Conservation (phyloP, 2,113 vertebrate species). For the Heterotilapia buettikoferi region DNA sequence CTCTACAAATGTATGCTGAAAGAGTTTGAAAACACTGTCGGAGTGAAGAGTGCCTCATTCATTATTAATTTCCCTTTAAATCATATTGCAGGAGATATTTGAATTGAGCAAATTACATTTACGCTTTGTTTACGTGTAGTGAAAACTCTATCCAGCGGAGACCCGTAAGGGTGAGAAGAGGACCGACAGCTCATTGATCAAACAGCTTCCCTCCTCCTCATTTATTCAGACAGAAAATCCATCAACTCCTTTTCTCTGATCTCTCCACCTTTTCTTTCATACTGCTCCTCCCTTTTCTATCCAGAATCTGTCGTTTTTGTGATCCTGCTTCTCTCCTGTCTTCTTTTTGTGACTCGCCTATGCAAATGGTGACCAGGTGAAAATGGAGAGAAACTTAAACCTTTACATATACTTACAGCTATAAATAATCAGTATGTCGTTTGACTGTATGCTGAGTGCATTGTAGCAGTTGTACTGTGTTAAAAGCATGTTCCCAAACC, state of each 20-base stretch:
- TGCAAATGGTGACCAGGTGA: background rate
- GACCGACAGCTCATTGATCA: constrained; percentile 70
- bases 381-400: background rate
- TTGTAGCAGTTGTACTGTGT: background rate
- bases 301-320: background rate
- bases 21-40: background rate
- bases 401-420: background rate
- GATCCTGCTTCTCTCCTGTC: background rate
- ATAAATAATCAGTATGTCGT: background rate
- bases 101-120: constrained; percentile 29
- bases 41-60: background rate
- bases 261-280: constrained; percentile 48
- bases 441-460: background rate
- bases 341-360: background rate
- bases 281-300: constrained; percentile 21
- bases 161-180: constrained; percentile 43
- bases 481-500: background rate
- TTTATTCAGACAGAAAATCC: constrained; percentile 72
- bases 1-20: background rate
- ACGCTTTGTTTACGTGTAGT: constrained; percentile 32
- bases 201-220: constrained; percentile 64
- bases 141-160: constrained; percentile 30
- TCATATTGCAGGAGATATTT: background rate
- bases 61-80: constrained; percentile 29
- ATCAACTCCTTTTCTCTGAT: constrained; percentile 62